Conservation (phyloP, 1,140 invertebrate species). For the Planococcus citri region DNA sequence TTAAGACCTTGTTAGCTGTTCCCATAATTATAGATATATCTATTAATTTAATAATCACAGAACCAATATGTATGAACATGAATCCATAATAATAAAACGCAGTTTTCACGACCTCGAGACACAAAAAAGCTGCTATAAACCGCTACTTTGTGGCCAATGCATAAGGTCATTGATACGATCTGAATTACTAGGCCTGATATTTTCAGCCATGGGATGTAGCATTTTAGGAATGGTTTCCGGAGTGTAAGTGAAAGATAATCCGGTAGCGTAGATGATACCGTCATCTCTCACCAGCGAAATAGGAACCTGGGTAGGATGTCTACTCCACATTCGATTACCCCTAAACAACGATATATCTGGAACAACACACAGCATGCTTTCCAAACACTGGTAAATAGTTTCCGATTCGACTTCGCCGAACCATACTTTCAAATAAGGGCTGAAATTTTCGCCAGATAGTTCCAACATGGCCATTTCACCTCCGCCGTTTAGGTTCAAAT, state of each 20-base stretch:
- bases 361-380: slow-evolving; percentile 87
- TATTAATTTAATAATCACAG: too few relatives aligned
- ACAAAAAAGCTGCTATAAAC: not conserved
- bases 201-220: slow-evolving; percentile 51
- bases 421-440: slow-evolving; percentile 91
- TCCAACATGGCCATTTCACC: slow-evolving; percentile 97
- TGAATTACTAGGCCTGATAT: not conserved
- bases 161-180: not conserved
- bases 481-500: slow-evolving; percentile 89
- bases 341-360: slow-evolving; percentile 88
- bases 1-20: too few relatives aligned
- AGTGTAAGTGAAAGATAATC: slow-evolving; percentile 96
- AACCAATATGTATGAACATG: too few relatives aligned
- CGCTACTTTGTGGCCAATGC: not conserved
- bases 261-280: slow-evolving; percentile 97
- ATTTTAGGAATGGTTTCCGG: slow-evolving; percentile 82
- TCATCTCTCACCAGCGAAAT: slow-evolving; percentile 92
- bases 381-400: slow-evolving; percentile 75
- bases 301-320: slow-evolving; percentile 81
- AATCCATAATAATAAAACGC: too few relatives aligned
- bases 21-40: too few relatives aligned
- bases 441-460: slow-evolving; percentile 95
- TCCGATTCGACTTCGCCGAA: slow-evolving; percentile 97
- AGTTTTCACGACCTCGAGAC: too few relatives aligned
- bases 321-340: slow-evolving; percentile 90